A percentile compares a stretch with the other conserved stretches of the same genome.
Conservation (phyloP, 2,888 invertebrate species). For the Protodeltote pygarga region DNA sequence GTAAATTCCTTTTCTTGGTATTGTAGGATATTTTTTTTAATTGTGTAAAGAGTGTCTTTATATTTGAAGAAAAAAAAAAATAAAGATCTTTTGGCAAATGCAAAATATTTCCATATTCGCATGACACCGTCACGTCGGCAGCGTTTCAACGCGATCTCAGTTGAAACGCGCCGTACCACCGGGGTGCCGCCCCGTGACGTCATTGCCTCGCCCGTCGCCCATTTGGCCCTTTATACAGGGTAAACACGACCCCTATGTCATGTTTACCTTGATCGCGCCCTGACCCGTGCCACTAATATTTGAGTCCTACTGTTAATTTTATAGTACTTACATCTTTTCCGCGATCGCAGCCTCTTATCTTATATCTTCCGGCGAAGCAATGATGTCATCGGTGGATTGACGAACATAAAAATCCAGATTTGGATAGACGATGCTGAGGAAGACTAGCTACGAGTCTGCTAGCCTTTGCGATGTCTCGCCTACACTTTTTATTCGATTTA, state of each 20-base stretch:
- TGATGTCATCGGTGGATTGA: constrained; percentile 69
- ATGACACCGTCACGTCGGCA: constrained; percentile 68
- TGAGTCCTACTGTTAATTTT: constrained; percentile 31
- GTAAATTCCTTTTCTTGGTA: background rate
- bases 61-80: too few relatives aligned
- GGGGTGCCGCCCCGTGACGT: constrained; percentile 76
- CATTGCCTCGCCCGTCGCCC: constrained; percentile 63
- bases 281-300: constrained; percentile 35
- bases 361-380: constrained; percentile 40
- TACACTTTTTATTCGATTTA: constrained; percentile 56
- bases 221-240: constrained; percentile 49
- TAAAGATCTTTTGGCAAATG: constrained; percentile 22
- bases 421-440: constrained; percentile 75
- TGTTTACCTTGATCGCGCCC: constrained; percentile 57
- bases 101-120: constrained; percentile 25
- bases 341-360: background rate
- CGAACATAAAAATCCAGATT: constrained; percentile 69
- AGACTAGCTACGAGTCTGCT: constrained; percentile 68
- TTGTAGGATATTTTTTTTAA: background rate
- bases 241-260: constrained; percentile 59
- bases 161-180: constrained; percentile 72
- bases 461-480: constrained; percentile 81
- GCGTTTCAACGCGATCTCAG: constrained; percentile 66
- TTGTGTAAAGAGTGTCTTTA: too few relatives aligned
- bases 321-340: constrained; percentile 16